Percentiles rank a stretch among this genome's conserved stretches.
Evolutionary conservation across 2,797 vertebrate species (phyloP).

Genomic region (Oreochromis mossambicus): DNA sequence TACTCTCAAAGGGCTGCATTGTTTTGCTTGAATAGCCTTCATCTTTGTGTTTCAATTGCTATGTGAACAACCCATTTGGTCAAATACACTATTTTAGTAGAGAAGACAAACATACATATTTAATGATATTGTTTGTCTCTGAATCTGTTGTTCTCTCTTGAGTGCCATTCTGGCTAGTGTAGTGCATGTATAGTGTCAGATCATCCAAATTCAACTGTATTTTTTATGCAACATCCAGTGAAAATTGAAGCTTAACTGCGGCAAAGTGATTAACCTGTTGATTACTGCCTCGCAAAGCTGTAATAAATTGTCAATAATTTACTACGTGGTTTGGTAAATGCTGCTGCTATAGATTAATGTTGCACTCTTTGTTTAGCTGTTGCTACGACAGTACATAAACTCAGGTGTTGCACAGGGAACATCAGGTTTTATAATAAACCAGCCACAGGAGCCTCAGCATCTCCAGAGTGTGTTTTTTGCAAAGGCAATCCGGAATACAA

Average conservation of each 20-base stretch:
- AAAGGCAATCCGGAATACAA: neutral
- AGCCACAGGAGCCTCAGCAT: neutral
- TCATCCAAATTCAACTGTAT: conserved; percentile 19
- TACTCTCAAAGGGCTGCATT: conserved; percentile 56
- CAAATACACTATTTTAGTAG: conserved; percentile 70
- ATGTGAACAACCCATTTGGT: conserved; percentile 73
- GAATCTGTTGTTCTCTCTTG: conserved; percentile 48
- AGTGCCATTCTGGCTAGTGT: conserved; percentile 41
- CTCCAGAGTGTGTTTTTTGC: neutral
- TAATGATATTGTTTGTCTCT: conserved; percentile 76
- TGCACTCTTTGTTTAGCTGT: conserved; percentile 37
- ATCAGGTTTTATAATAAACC: conserved; percentile 18
- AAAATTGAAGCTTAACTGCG: neutral
- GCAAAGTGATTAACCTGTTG: conserved; percentile 44
- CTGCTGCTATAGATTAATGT: conserved; percentile 31
- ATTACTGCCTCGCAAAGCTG: conserved; percentile 15
- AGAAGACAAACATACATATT: conserved; percentile 76
- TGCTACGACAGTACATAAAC: conserved; percentile 39
- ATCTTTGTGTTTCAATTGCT: conserved; percentile 57
- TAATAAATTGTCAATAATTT: conserved; percentile 46
- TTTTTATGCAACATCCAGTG: conserved; percentile 32
- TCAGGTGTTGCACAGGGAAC: conserved; percentile 12
- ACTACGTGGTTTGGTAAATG: conserved; percentile 10
- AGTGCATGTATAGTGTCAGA: conserved; percentile 26
- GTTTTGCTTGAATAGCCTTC: conserved; percentile 56